These are phyloP conservation scores for Osmoderma eremita DNA, from an alignment of 2,888 invertebrate genomes.

Conservation along the genomic window DNA sequence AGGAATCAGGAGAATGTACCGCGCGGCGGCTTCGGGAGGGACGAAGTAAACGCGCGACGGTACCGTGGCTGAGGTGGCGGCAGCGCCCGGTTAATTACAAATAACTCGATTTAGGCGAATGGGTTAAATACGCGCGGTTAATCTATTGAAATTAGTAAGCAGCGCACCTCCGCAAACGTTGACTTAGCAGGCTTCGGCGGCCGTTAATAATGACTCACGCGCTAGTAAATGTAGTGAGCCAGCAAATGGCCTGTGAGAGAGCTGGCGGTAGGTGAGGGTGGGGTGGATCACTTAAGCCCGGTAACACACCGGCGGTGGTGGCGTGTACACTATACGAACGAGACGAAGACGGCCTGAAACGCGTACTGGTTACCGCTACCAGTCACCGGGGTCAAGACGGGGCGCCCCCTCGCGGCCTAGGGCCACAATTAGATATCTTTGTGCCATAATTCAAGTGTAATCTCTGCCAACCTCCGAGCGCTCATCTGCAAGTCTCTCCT, in stretches of 20 bases:
- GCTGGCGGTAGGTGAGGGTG: not conserved
- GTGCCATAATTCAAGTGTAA: slow-evolving; percentile 71
- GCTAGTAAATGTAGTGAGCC: slow-evolving; percentile 63
- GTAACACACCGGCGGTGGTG: slow-evolving; percentile 24
- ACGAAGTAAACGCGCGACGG: slow-evolving; percentile 27
- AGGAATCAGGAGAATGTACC: slow-evolving; percentile 1
- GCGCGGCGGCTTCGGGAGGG: not conserved
- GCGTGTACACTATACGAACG: slow-evolving; percentile 10
- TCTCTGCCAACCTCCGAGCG: slow-evolving; percentile 65
- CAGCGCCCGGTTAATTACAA: slow-evolving; percentile 64
- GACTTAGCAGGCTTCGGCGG: slow-evolving; percentile 57
- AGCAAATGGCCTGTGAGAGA: slow-evolving; percentile 63
- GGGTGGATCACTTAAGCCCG: slow-evolving; percentile 22
- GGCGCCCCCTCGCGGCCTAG: slow-evolving; percentile 55
- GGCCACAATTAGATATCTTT: slow-evolving; percentile 68
- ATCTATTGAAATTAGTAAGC: slow-evolving; percentile 66
- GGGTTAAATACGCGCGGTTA: slow-evolving; percentile 64
- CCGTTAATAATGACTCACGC: slow-evolving; percentile 61
- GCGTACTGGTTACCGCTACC: slow-evolving; percentile 35
- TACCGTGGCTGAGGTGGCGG: slow-evolving; percentile 35
- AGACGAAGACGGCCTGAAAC: slow-evolving; percentile 51
- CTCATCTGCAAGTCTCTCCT: slow-evolving; percentile 59
- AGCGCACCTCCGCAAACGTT: slow-evolving; percentile 64
- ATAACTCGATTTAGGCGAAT: slow-evolving; percentile 65
- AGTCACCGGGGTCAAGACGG: slow-evolving; percentile 58